phyloP scores from a whole-genome alignment of 2,113 vertebrate genomes.

The Gobiocypris rarus region DNA sequence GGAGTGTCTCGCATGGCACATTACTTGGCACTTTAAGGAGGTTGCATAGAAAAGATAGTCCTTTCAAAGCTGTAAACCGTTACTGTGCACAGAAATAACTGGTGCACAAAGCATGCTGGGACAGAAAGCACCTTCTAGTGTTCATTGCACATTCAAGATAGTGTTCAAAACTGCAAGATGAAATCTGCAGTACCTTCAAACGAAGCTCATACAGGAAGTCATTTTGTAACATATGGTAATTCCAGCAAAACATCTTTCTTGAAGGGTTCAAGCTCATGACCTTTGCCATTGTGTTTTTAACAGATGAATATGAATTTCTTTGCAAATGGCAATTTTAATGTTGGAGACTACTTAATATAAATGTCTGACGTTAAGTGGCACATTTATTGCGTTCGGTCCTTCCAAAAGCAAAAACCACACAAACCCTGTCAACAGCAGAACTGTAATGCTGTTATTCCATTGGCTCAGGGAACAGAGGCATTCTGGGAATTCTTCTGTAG shows the following conservation, averaged over 20 bases:
- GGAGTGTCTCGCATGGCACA: background rate
- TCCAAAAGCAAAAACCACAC: background rate
- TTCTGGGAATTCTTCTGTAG: background rate
- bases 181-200: background rate
- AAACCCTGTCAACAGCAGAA: background rate
- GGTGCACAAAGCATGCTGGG: background rate
- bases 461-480: background rate
- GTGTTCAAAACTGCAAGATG: too few relatives aligned
- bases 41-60: background rate
- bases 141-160: background rate
- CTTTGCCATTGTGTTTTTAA: background rate
- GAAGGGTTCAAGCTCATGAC: background rate
- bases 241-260: background rate
- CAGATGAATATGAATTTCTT: background rate
- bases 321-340: background rate
- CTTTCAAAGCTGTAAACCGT: constrained; percentile 1
- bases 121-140: background rate
- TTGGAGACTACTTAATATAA: too few relatives aligned
- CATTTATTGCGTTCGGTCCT: background rate
- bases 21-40: background rate
- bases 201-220: background rate
- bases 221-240: background rate
- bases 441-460: background rate
- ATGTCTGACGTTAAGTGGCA: background rate
- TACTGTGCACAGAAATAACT: background rate